Percentiles rank a stretch among this genome's conserved stretches.
phyloP scores from a whole-genome alignment of 2,888 invertebrate genomes.

The Anticlea derivata region DNA sequence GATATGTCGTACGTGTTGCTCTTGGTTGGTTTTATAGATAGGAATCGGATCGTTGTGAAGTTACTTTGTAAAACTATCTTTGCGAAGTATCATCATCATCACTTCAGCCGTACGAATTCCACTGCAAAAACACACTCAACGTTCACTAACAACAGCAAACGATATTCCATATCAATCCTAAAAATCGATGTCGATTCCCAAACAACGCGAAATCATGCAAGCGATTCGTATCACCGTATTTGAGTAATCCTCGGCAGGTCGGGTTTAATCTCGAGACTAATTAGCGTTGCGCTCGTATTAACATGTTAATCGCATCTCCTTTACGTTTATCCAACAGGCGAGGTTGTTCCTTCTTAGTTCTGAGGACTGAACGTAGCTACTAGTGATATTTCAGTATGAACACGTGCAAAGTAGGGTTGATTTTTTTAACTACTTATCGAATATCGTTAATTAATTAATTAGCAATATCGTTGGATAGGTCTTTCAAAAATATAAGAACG shows the following conservation, averaged over 20 bases:
- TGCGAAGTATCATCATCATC: no score
- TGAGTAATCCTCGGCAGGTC: slow-evolving; percentile 36
- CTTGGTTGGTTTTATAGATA: slow-evolving; percentile 34
- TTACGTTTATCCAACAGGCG: slow-evolving; percentile 41
- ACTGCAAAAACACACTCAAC: no score
- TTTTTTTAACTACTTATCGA: no score
- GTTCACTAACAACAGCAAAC: no score
- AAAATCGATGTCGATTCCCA: slow-evolving; percentile 10
- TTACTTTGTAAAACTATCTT: no score
- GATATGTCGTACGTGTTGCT: slow-evolving; percentile 41
- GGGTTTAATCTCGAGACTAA: slow-evolving; percentile 58
- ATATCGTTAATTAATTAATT: no score
- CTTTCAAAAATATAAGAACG: no score
- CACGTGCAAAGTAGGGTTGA: no score
- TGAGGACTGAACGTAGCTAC: neutral
- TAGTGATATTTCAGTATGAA: neutral
- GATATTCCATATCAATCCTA: neutral
- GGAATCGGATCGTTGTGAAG: neutral
- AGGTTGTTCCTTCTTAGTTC: slow-evolving; percentile 9
- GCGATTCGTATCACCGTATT: slow-evolving; percentile 22
- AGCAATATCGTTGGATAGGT: no score
- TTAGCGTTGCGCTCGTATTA: slow-evolving; percentile 65
- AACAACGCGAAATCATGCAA: slow-evolving; percentile 14
- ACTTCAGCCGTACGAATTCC: no score
- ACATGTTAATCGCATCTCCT: slow-evolving; percentile 57